phyloP scores from a whole-genome alignment of 2,888 invertebrate species.

The Opisthograptis luteolata region DNA sequence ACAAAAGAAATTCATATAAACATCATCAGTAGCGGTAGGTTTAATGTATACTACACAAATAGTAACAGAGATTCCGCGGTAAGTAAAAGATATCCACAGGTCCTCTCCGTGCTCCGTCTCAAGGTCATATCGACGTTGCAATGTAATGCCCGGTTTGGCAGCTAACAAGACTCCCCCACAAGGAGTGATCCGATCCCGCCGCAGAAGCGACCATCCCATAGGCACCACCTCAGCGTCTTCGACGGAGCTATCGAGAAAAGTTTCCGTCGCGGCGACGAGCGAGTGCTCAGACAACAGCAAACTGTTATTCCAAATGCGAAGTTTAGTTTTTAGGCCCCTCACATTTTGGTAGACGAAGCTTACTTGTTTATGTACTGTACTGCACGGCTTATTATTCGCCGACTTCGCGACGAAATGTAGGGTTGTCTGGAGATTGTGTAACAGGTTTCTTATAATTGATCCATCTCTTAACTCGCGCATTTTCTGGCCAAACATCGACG shows the following conservation, averaged over 20 bases:
- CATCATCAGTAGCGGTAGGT: not conserved
- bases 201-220: not conserved
- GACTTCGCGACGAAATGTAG: not conserved
- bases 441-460: not conserved
- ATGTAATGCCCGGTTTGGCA: not conserved
- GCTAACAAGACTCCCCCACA: not conserved
- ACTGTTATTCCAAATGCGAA: not conserved
- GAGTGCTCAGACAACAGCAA: not conserved
- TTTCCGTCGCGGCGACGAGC: not conserved
- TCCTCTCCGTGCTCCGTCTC: not conserved
- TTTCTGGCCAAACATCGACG: too few relatives aligned
- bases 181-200: not conserved
- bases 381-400: not conserved
- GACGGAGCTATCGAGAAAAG: not conserved
- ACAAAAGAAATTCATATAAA: not conserved
- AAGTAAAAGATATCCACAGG: not conserved
- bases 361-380: not conserved
- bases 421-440: not conserved
- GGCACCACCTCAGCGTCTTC: not conserved
- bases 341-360: not conserved
- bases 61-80: not conserved
- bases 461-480: too few relatives aligned
- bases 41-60: not conserved
- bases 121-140: not conserved
- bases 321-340: not conserved